These are phyloP conservation scores for Nemotelus pantherinus DNA, from an alignment of 2,888 invertebrate genomes.

Conservation along the genomic window DNA sequence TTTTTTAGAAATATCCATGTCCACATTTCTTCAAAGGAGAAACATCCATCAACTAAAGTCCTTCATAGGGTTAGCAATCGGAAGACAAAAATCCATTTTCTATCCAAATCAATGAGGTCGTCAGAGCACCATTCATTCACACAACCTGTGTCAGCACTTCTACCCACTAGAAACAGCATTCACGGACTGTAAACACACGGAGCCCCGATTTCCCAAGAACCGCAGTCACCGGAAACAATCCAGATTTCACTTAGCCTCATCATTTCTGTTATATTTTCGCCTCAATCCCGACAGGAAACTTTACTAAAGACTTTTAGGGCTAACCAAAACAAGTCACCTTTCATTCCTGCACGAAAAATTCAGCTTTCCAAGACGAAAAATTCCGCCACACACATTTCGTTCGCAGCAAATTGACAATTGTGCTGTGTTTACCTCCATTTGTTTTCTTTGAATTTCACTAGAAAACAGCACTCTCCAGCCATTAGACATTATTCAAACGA, in stretches of 20 bases:
- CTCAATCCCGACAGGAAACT: neutral
- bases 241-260: neutral
- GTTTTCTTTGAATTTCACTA: slow-evolving; percentile 11
- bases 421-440: slow-evolving; percentile 27
- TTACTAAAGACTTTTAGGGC: too few relatives aligned
- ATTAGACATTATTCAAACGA: neutral
- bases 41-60: too few relatives aligned
- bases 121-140: neutral
- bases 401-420: slow-evolving; percentile 25
- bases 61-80: too few relatives aligned
- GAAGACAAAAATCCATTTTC: too few relatives aligned
- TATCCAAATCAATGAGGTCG: too few relatives aligned
- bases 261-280: neutral
- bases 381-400: slow-evolving; percentile 26
- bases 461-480: slow-evolving; percentile 10
- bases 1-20: too few relatives aligned
- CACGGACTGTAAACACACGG: slow-evolving; percentile 15
- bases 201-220: slow-evolving; percentile 5
- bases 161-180: neutral
- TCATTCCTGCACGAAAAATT: neutral
- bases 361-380: neutral
- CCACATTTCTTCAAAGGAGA: too few relatives aligned
- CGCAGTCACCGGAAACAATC: slow-evolving; percentile 4
- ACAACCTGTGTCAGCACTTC: neutral
- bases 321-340: slow-evolving; percentile 5